Base-by-base conservation (phyloP, 2,888 invertebrate genomes). In the Drosophila helvetica region DNA sequence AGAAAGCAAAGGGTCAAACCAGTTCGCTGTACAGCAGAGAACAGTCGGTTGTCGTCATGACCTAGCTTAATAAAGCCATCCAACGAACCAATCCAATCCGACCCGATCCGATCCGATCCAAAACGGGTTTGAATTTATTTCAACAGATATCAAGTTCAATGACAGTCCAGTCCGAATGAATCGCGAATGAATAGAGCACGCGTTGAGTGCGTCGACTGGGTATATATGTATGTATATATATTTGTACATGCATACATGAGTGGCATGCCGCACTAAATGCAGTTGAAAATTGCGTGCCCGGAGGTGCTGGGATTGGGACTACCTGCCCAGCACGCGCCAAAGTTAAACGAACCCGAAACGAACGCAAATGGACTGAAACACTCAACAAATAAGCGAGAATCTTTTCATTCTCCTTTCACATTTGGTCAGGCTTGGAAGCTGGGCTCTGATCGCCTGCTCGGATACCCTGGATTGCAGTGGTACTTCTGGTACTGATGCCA, bases 31-130 rank as follows among this genome's bases (percentile, higher is more conserved):
- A 50, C 10, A n/a, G 22, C 43, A n/a, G 38, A 6, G 6, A 12
- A 7, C n/a, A 38, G 15, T 18, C 9, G 15, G 38, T 17, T 19
- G n/a, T 42, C 54, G 68, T 67, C 74, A 74, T 74, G 74, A 74
- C 74, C 74, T 74, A 74, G 68, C 73, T 74, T 74, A 74, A 74
- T 74, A 74, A 57, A 27, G 15, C 51, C 22, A 33, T n/a, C 38
- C 6, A 38, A 57, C 15, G n/a, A 46, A 10, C n/a, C 9, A 42
- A 50, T 72, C 38, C 59, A 42, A 50, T 72, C 38, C 59, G n/a
- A 68, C 7, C 18, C 45, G 45, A 27, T 18, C 55, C 30, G 19
- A 22, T 30, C 6, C 33, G 25, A 70, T 45, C 27, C n/a, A 15
- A 74, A 79, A 82, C 27, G 51, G 81, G 75, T 56, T 57, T 38